phyloP scores from a whole-genome alignment of 2,113 vertebrate genomes.

The Rhynchomys soricoides region DNA sequence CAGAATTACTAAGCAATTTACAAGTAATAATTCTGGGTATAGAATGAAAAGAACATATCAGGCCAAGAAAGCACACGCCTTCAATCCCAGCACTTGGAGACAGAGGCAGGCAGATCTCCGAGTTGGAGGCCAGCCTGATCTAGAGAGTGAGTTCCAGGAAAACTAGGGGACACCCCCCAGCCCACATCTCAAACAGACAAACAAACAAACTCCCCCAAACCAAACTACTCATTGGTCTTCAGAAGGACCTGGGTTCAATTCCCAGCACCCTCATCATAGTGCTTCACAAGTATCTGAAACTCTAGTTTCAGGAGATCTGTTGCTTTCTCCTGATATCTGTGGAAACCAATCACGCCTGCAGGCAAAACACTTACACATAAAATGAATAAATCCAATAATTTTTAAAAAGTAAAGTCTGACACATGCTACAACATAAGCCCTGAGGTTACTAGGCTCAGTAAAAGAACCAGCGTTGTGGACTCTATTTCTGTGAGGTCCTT shows the following conservation, averaged over 20 bases:
- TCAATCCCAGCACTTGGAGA: neutral
- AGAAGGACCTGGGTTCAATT: neutral
- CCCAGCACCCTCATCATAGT: neutral
- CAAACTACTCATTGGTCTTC: neutral
- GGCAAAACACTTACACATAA: neutral
- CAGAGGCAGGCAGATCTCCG: neutral
- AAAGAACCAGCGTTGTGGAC: neutral
- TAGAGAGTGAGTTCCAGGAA: too few species aligned
- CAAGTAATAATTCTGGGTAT: neutral
- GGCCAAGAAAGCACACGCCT: fast-evolving
- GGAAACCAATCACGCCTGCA: neutral
- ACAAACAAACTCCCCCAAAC: too few species aligned
- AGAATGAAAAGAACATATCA: neutral
- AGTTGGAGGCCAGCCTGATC: too few species aligned
- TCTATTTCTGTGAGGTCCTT: neutral
- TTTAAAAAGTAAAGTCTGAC: neutral
- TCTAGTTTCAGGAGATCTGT: neutral
- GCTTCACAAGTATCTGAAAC: neutral
- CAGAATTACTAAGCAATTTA: neutral
- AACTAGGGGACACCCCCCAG: neutral
- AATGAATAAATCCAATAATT: neutral
- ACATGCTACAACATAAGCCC: neutral
- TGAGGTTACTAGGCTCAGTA: neutral
- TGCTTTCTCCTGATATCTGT: neutral
- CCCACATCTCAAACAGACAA: too few species aligned